Conservation (phyloP, 2,797 vertebrate species). For the Serranus cabrilla region DNA sequence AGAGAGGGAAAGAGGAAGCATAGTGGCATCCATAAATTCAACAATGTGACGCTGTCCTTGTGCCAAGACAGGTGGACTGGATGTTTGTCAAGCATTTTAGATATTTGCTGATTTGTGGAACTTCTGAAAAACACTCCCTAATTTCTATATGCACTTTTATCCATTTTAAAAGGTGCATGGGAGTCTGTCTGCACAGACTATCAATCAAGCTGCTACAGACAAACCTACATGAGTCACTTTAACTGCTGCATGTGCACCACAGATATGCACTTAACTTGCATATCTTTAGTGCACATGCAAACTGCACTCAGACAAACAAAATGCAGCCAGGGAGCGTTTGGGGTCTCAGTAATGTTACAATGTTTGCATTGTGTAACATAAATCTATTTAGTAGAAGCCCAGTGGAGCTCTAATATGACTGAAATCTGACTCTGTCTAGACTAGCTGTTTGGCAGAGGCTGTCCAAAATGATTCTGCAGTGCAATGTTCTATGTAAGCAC, state of each 20-base stretch:
- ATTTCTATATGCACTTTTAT: neutral
- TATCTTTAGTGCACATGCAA: conserved; percentile 34
- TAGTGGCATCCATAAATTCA: conserved; percentile 64
- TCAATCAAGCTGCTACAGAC: neutral
- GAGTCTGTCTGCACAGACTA: neutral
- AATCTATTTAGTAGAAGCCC: conserved; percentile 28
- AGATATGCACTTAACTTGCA: conserved; percentile 23
- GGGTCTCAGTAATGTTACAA: neutral
- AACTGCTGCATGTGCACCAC: conserved; percentile 17
- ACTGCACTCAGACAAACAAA: neutral
- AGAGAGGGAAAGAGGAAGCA: conserved; percentile 70
- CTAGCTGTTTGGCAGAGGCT: conserved; percentile 12
- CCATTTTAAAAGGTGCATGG: neutral
- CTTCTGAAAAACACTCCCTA: neutral
- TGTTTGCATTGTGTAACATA: conserved; percentile 33
- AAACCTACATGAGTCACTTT: conserved; percentile 1
- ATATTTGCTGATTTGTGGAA: conserved; percentile 18
- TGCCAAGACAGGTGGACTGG: conserved; percentile 61
- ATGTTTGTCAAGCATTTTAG: conserved; percentile 33
- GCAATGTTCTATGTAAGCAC: neutral
- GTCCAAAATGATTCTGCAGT: conserved; percentile 13
- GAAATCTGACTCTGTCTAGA: conserved; percentile 23
- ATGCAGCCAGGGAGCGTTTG: conserved; percentile 11
- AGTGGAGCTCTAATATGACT: conserved; percentile 12
- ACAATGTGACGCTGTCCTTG: conserved; percentile 37